phyloP scores from a whole-genome alignment of 2,113 vertebrate genomes.

The Dendrocopos noguchii region DNA sequence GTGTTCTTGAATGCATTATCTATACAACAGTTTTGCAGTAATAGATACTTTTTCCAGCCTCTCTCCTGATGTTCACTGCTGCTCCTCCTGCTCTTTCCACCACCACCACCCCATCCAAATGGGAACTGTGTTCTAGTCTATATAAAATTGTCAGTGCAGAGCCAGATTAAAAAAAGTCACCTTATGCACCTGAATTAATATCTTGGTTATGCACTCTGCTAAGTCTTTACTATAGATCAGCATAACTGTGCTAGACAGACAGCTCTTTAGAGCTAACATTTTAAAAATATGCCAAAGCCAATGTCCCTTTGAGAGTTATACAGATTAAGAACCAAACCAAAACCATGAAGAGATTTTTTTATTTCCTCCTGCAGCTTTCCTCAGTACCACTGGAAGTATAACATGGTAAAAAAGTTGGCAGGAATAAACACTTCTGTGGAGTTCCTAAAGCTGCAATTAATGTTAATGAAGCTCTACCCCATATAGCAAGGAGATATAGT shows the following conservation, averaged over 20 bases:
- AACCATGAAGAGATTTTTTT: background rate
- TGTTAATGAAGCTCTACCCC: conserved; percentile 77
- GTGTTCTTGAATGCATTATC: background rate
- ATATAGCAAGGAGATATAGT: conserved; percentile 56
- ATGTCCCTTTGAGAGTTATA: conserved; percentile 58
- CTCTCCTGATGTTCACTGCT: conserved; percentile 35
- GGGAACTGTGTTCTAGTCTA: conserved; percentile 26
- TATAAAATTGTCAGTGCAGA: conserved; percentile 48
- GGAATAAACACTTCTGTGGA: conserved; percentile 70
- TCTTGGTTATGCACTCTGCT: conserved; percentile 70
- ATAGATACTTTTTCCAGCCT: conserved; percentile 5
- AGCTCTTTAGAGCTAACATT: conserved; percentile 70
- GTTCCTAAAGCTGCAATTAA: conserved; percentile 78
- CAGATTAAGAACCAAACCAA: background rate
- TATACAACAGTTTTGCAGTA: background rate
- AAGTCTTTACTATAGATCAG: conserved; percentile 75
- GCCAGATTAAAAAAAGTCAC: conserved; percentile 69
- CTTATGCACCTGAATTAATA: conserved; percentile 75
- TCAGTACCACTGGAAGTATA: conserved; percentile 53
- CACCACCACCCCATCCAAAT: background rate
- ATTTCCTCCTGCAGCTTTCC: background rate
- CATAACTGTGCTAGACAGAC: conserved; percentile 69
- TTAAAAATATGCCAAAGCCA: conserved; percentile 67
- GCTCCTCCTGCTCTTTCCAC: background rate
- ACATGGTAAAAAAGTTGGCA: conserved; percentile 66